These are phyloP conservation scores for Vespertilio murinus DNA, from an alignment of 2,797 vertebrate genomes.

Conservation along the genomic window DNA sequence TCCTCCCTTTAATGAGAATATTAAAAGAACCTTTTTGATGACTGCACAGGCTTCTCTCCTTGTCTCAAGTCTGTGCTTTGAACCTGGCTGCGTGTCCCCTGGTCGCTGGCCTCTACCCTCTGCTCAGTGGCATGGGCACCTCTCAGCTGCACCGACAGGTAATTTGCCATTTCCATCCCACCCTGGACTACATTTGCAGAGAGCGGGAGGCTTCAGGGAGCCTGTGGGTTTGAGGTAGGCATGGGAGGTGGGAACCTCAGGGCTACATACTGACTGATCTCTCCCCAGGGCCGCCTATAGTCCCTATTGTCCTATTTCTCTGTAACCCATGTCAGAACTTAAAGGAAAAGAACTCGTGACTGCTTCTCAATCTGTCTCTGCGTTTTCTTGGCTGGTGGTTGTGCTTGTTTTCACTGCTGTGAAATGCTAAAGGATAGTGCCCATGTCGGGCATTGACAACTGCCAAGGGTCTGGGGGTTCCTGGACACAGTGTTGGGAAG, in stretches of 20 bases:
- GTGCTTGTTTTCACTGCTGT: neutral
- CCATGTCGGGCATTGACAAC: neutral
- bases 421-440: neutral
- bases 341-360: neutral
- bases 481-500: neutral
- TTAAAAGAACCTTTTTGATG: neutral
- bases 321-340: neutral
- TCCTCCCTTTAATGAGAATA: neutral
- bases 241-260: neutral
- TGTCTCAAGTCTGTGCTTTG: neutral
- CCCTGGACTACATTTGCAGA: neutral
- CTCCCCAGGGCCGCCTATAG: neutral
- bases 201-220: neutral
- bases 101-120: neutral
- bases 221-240: neutral
- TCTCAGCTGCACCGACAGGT: neutral
- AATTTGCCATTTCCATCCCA: neutral
- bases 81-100: neutral
- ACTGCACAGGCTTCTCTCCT: neutral
- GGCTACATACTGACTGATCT: neutral
- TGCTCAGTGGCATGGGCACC: neutral
- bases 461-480: too few relatives aligned
- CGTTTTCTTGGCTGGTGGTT: accelerated
- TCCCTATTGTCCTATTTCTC: neutral
- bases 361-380: neutral